phyloP scores from a whole-genome alignment of 1,140 invertebrate genomes.

The Brachionus paranguensis region DNA sequence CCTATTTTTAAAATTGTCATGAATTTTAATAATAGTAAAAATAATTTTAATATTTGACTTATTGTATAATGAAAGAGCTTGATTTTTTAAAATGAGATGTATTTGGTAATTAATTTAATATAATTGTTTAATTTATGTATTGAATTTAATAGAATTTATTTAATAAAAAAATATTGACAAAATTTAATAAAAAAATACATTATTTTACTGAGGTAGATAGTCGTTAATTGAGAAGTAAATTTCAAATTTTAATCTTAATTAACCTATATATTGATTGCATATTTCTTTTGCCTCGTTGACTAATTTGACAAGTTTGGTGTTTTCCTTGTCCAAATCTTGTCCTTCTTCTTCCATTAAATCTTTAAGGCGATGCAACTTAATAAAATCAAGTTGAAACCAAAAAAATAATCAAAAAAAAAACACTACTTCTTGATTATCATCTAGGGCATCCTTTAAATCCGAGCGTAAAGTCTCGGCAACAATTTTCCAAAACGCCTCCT shows the following conservation, averaged over 20 bases:
- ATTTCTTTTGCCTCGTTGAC: slow-evolving; percentile 30
- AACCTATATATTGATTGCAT: slow-evolving; percentile 15
- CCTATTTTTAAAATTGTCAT: too few species aligned
- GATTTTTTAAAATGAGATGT: too few species aligned
- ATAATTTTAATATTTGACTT: too few species aligned
- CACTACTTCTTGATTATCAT: slow-evolving; percentile 26
- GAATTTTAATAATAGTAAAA: too few species aligned
- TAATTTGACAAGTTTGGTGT: background rate
- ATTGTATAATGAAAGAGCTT: too few species aligned
- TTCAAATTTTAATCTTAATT: background rate
- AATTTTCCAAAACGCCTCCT: slow-evolving; percentile 30
- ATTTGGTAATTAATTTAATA: too few species aligned
- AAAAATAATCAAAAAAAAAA: background rate
- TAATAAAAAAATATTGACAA: too few species aligned
- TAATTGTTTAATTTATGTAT: background rate
- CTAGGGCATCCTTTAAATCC: background rate
- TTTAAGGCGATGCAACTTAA: background rate
- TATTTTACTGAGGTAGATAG: background rate
- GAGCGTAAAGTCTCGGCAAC: background rate
- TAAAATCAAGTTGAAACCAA: background rate
- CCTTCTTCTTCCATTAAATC: slow-evolving; percentile 31
- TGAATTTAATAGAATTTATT: background rate
- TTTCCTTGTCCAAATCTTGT: background rate
- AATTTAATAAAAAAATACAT: background rate
- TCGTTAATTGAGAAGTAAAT: background rate